Base-by-base conservation (phyloP, 2,797 vertebrate genomes). In the Halcyon leucocephala region DNA sequence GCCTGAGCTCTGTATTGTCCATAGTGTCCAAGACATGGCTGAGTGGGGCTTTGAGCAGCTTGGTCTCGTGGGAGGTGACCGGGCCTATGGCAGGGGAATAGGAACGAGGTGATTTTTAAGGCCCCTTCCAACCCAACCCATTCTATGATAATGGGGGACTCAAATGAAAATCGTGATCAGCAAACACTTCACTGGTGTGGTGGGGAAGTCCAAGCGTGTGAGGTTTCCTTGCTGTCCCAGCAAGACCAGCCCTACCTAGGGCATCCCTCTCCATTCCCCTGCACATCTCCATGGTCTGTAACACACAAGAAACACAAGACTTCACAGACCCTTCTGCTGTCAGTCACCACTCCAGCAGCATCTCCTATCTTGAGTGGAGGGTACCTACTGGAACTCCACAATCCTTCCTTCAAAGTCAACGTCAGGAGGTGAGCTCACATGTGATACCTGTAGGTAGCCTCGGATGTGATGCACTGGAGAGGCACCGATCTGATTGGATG, bases 401-500 rank as follows among this genome's bases (percentile, higher is more conserved):
- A 24, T 51, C 41, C 41, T 14, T 2, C 13, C 29, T 10, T 13
- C 39, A 18, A 55, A 13, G 10, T n/a, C 52, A 25, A 8, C 7
- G 0, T 0, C 1, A 0, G 55, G 57, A 88, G 33, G 41, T 1
- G 14, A 22, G n/a, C 31, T 92, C 81, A 76, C 70, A 13, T 14
- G 66, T 5, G 37, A 41, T 29, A 44, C 12, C 51, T 3, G n/a
- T 67, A 3, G 4, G 41, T 1, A 31, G 44, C 52, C n/a, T 13
- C 44, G 95, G 92, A 96, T 89, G 42, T 97, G 96, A 97, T 24
- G 78, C 86, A 96, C 12, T 1, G 11, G 10, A 71, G 83, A 95
- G 44, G 70, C 64, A 91, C 80, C 5, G 81, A 64, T 51, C 62
- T 1, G 73, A 81, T 76, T 18, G 24, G 2, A 48, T 97, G 91